Percentiles rank a stretch among this genome's conserved stretches.
phyloP scores from a whole-genome alignment of 2,888 invertebrate genomes.

The Alviniconcha strummeri region DNA sequence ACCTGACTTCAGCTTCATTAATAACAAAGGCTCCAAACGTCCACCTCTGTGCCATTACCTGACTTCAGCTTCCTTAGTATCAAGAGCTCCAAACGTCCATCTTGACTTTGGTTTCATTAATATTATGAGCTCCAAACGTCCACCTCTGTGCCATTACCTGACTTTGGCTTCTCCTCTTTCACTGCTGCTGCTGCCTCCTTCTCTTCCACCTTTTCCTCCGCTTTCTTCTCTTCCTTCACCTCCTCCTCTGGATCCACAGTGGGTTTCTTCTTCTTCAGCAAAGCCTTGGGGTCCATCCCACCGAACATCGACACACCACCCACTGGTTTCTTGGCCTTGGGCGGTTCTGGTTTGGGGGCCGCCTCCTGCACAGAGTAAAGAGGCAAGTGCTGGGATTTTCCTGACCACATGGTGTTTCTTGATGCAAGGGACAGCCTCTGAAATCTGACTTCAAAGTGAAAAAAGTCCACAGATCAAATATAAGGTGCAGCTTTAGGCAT shows the following conservation, averaged over 20 bases:
- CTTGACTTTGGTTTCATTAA: no score
- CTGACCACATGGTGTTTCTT: no score
- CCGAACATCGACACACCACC: conserved; percentile 69
- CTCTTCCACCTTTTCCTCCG: conserved; percentile 13
- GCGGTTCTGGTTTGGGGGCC: conserved; percentile 34
- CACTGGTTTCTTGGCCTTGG: conserved; percentile 55
- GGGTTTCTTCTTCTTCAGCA: conserved; percentile 48
- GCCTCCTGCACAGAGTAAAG: conserved; percentile 15
- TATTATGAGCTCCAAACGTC: no score
- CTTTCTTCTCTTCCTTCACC: conserved; percentile 31
- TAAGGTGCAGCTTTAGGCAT: no score
- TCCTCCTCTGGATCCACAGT: conserved; percentile 27
- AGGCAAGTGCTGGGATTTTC: no score
- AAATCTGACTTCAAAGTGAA: no score
- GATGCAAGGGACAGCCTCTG: no score
- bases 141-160: not conserved
- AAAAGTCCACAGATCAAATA: no score
- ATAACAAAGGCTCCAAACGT: no score
- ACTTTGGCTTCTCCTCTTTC: conserved; percentile 11
- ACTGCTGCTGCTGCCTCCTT: not conserved
- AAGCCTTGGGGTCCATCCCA: conserved; percentile 55
- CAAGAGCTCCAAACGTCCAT: no score
- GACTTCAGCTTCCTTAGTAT: no score
- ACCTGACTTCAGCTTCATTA: conserved; percentile 10
- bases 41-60: no score